These are phyloP conservation scores for Muntiacus muntjak DNA, from an alignment of 2,113 vertebrate species.

Conservation along the genomic window DNA sequence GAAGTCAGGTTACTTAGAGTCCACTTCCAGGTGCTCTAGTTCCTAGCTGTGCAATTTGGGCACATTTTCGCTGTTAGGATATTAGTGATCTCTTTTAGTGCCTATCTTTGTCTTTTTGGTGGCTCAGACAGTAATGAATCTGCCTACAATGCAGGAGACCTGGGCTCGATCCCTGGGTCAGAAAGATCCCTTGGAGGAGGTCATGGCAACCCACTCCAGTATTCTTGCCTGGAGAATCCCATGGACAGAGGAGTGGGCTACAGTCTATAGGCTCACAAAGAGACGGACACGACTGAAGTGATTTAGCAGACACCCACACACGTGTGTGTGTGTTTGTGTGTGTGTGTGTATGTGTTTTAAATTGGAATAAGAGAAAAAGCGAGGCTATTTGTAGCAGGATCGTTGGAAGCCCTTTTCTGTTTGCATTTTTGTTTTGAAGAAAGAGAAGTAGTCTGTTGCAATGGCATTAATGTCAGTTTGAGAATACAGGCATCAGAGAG, in stretches of 20 bases:
- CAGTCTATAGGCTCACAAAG: background rate
- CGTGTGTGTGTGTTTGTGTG: background rate
- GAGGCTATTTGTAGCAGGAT: background rate
- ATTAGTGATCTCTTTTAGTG: background rate
- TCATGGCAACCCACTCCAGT: background rate
- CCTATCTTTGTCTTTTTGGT: background rate
- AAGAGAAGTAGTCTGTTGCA: background rate
- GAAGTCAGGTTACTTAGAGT: background rate
- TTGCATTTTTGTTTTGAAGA: conserved; percentile 11
- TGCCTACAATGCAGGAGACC: background rate
- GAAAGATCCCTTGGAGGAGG: background rate
- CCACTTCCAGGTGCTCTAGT: background rate
- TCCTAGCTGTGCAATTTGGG: background rate
- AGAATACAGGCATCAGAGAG: conserved; percentile 15
- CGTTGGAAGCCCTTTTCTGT: background rate
- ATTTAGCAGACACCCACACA: accelerated
- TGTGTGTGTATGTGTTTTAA: background rate
- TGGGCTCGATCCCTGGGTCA: background rate
- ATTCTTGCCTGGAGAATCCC: background rate
- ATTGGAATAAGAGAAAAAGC: background rate
- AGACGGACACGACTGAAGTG: background rate
- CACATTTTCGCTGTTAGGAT: background rate
- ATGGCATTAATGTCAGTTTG: background rate
- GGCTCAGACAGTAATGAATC: background rate
- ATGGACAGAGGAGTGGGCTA: background rate